Evolutionary conservation across 2,797 vertebrate species (phyloP).

Genomic region (Poecilia picta): DNA sequence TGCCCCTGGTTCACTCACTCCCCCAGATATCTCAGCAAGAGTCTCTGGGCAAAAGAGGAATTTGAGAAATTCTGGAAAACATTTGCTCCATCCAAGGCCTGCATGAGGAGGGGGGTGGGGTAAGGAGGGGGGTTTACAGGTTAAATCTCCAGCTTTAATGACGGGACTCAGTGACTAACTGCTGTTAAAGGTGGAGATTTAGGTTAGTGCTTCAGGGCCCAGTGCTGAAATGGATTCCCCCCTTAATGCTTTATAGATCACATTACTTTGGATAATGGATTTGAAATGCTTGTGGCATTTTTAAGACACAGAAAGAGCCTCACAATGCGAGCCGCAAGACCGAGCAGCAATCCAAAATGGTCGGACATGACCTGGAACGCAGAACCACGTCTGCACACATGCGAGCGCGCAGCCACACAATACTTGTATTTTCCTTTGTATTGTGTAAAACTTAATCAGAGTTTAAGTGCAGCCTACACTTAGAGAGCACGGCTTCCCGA

Average conservation of each 20-base stretch:
- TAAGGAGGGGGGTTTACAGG: slow-evolving; percentile 60
- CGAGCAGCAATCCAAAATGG: neutral
- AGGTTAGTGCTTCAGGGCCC: slow-evolving; percentile 38
- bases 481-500: slow-evolving; percentile 51
- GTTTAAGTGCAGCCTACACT: slow-evolving; percentile 54
- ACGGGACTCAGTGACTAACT: slow-evolving; percentile 47
- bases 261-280: neutral
- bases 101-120: too few relatives aligned
- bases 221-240: slow-evolving; percentile 31
- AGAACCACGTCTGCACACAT: slow-evolving; percentile 22
- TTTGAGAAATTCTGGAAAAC: slow-evolving; percentile 81
- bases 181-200: slow-evolving; percentile 35
- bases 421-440: slow-evolving; percentile 32
- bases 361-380: neutral
- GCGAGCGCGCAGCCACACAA: slow-evolving; percentile 30
- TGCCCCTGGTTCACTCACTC: slow-evolving; percentile 64
- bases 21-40: slow-evolving; percentile 80
- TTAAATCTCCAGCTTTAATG: slow-evolving; percentile 72
- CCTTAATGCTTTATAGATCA: neutral
- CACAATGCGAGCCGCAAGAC: slow-evolving; percentile 18
- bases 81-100: slow-evolving; percentile 69
- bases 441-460: slow-evolving; percentile 57
- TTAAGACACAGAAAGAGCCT: slow-evolving; percentile 18
- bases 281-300: neutral
- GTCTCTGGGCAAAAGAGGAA: slow-evolving; percentile 72